Conservation (phyloP, 1,140 invertebrate genomes). For the Panagrolaimus sp. region DNA sequence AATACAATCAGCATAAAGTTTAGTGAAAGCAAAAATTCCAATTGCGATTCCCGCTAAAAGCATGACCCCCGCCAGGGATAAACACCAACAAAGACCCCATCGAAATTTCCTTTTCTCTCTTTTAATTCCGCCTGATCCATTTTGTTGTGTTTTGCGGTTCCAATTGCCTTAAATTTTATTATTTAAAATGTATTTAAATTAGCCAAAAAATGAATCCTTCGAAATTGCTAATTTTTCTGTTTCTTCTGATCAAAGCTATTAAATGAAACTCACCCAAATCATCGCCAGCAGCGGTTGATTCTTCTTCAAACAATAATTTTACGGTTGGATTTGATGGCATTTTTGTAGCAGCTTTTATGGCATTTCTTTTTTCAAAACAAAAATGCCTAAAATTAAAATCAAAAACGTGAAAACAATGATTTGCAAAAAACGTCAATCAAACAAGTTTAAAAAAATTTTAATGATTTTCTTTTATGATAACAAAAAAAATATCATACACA, state of each 20-base stretch:
- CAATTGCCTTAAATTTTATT: slow-evolving; percentile 26
- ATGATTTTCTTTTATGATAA: no score
- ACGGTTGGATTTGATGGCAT: slow-evolving; percentile 23
- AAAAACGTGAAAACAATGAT: no score
- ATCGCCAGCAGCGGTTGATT: slow-evolving; percentile 9
- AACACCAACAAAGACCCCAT: slow-evolving; percentile 19
- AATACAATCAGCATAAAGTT: slow-evolving; percentile 2
- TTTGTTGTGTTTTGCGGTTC: slow-evolving; percentile 6
- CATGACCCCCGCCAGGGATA: slow-evolving; percentile 2
- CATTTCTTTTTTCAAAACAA: no score
- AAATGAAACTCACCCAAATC: slow-evolving; percentile 22
- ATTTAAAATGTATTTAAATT: background rate
- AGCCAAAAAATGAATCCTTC: background rate
- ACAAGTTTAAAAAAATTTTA: no score
- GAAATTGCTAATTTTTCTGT: background rate
- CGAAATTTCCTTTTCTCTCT: background rate
- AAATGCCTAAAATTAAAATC: no score
- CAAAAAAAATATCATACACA: no score
- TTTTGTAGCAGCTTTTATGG: background rate
- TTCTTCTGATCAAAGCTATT: background rate
- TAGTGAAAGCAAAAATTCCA: background rate
- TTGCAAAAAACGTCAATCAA: no score
- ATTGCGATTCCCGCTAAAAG: background rate
- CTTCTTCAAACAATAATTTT: slow-evolving; percentile 24
- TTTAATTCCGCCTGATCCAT: slow-evolving; percentile 14